Conservation (phyloP, 2,888 invertebrate genomes). For the Synergus japonicus region DNA sequence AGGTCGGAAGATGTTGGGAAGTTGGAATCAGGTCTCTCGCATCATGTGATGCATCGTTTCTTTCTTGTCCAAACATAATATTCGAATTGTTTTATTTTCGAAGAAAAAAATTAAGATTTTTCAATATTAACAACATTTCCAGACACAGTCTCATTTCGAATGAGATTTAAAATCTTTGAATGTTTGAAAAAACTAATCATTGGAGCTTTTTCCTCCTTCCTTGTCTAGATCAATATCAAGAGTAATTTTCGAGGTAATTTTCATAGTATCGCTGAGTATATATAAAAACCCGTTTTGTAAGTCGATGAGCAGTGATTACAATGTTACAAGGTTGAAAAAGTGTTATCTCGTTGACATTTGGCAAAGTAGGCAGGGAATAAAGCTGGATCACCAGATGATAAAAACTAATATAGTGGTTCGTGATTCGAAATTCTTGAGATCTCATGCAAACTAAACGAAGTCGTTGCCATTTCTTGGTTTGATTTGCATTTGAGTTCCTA, state of each 20-base stretch:
- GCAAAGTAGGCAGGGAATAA: neutral
- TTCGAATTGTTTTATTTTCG: neutral
- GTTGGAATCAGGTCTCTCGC: neutral
- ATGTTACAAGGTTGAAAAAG: neutral
- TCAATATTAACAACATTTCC: too few relatives aligned
- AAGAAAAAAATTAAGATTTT: neutral
- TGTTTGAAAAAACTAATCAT: too few relatives aligned
- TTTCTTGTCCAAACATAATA: neutral
- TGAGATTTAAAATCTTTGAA: too few relatives aligned
- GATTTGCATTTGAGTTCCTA: neutral
- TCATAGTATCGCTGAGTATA: too few relatives aligned
- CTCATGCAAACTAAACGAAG: slow-evolving; percentile 3
- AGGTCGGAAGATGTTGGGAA: neutral
- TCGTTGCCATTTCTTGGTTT: neutral
- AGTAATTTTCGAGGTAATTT: too few relatives aligned
- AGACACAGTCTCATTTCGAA: too few relatives aligned
- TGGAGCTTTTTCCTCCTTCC: too few relatives aligned
- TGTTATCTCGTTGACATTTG: neutral
- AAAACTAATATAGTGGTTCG: neutral
- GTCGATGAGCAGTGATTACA: neutral
- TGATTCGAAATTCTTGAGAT: neutral
- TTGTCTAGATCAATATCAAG: too few relatives aligned
- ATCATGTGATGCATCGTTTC: neutral
- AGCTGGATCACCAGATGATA: neutral
- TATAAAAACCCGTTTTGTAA: neutral